These are phyloP conservation scores for Oriolus oriolus DNA, from an alignment of 2,113 vertebrate species.

Conservation along the genomic window DNA sequence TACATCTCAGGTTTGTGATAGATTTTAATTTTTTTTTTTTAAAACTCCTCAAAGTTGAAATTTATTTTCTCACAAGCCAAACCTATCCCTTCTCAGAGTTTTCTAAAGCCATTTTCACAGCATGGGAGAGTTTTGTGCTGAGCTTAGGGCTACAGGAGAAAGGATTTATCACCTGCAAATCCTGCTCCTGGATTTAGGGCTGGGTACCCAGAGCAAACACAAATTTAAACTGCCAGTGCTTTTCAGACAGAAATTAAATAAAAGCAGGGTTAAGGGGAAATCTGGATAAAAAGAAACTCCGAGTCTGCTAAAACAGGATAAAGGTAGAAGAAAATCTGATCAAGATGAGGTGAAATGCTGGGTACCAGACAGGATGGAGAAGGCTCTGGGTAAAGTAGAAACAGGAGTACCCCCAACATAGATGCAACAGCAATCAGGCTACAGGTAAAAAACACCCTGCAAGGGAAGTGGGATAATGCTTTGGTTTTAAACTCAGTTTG, in stretches of 20 bases:
- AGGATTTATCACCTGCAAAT: not conserved
- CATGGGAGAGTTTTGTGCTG: not conserved
- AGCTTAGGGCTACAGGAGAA: not conserved
- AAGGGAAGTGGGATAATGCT: fast-evolving
- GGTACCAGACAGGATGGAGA: not conserved
- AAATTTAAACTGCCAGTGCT: not conserved
- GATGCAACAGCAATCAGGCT: not conserved
- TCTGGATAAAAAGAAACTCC: not conserved
- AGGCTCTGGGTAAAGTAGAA: not conserved
- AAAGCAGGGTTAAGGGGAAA: not conserved
- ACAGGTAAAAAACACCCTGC: not conserved
- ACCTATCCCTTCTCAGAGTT: not conserved
- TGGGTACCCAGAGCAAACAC: not conserved
- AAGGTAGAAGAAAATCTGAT: not conserved
- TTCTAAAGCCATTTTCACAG: not conserved
- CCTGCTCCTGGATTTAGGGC: not conserved
- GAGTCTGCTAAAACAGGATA: not conserved
- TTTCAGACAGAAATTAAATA: not conserved
- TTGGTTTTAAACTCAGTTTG: not conserved
- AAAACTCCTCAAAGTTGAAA: not conserved
- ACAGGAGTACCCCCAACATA: fast-evolving
- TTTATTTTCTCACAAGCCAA: not conserved
- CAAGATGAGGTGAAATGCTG: not conserved
- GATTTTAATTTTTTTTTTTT: not conserved
- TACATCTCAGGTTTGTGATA: not conserved